phyloP scores from a whole-genome alignment of 2,888 invertebrate species.

The Sphaerophoria taeniata region DNA sequence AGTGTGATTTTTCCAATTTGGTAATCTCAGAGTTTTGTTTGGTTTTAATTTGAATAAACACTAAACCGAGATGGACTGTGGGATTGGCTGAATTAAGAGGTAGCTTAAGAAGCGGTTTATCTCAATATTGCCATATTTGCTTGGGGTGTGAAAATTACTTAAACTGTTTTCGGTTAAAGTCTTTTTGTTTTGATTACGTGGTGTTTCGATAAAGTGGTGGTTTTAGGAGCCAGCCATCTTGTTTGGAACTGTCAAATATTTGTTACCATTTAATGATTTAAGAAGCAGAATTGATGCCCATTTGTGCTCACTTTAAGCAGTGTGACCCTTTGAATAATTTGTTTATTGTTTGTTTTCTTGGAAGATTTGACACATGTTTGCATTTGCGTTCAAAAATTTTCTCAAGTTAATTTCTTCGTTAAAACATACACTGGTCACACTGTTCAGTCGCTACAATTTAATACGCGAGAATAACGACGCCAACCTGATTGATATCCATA shows the following conservation, averaged over 20 bases:
- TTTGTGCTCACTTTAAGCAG: too few relatives aligned
- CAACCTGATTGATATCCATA: constrained; percentile 73
- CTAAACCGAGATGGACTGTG: constrained; percentile 26
- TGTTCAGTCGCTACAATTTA: not conserved
- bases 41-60: constrained; percentile 66
- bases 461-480: constrained; percentile 52
- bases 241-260: too few relatives aligned
- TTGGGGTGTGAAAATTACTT: constrained; percentile 67
- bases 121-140: not conserved
- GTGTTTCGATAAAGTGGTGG: too few relatives aligned
- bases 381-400: too few relatives aligned
- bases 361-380: too few relatives aligned
- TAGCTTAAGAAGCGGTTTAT: not conserved
- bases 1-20: too few relatives aligned
- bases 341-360: too few relatives aligned
- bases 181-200: too few relatives aligned
- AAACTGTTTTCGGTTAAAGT: constrained; percentile 22
- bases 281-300: too few relatives aligned
- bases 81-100: constrained; percentile 39
- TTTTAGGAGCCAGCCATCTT: too few relatives aligned
- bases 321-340: too few relatives aligned
- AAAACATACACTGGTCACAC: constrained; percentile 5
- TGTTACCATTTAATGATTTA: too few relatives aligned
- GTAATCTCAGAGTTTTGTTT: constrained; percentile 13
- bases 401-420: not conserved